A percentile compares a stretch with the other conserved stretches of the same genome.
phyloP scores from a whole-genome alignment of 2,888 invertebrate species.

The Apamea monoglypha region DNA sequence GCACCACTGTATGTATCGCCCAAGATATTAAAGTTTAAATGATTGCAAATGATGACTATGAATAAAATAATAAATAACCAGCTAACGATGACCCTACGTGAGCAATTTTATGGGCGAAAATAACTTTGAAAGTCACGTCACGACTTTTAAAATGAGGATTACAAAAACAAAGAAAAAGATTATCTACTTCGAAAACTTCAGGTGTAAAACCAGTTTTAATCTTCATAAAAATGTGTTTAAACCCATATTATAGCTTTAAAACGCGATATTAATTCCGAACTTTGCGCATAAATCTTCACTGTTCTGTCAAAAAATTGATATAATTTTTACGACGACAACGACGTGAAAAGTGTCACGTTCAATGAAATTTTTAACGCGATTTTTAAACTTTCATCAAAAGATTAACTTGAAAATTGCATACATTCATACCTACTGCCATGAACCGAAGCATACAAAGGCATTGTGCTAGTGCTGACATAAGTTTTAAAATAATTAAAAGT shows the following conservation, averaged over 20 bases:
- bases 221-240: slow-evolving; percentile 64
- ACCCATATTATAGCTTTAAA: slow-evolving; percentile 60
- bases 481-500: neutral
- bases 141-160: slow-evolving; percentile 32
- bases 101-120: slow-evolving; percentile 14
- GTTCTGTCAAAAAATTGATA: slow-evolving; percentile 63
- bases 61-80: neutral
- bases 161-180: slow-evolving; percentile 44
- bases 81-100: neutral
- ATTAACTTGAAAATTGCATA: slow-evolving; percentile 1
- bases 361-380: slow-evolving; percentile 31
- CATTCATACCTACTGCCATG: neutral
- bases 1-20: neutral
- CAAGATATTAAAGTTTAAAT: neutral
- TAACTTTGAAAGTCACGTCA: slow-evolving; percentile 1
- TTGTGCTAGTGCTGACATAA: neutral
- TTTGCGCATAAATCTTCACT: slow-evolving; percentile 56
- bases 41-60: neutral
- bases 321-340: slow-evolving; percentile 56
- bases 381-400: slow-evolving; percentile 28
- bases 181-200: slow-evolving; percentile 51
- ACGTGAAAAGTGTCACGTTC: slow-evolving; percentile 42
- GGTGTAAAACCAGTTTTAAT: slow-evolving; percentile 63
- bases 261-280: slow-evolving; percentile 60
- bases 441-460: neutral